phyloP scores from a whole-genome alignment of 2,797 vertebrate genomes.

The Parambassis ranga region DNA sequence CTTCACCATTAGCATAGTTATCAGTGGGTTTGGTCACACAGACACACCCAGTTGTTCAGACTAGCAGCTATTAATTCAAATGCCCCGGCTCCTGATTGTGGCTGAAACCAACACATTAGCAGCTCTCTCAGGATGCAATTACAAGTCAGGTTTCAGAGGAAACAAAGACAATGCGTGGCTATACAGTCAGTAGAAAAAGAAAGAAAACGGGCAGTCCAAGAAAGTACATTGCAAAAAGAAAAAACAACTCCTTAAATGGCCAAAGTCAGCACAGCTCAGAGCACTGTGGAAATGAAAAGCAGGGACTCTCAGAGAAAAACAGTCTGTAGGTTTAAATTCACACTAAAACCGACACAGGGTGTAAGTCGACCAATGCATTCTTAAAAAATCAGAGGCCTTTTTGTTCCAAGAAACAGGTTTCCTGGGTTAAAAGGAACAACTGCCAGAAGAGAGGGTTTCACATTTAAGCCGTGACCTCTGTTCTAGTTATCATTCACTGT shows the following conservation, averaged over 20 bases:
- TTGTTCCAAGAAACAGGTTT: conserved; percentile 1
- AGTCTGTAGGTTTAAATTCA: background rate
- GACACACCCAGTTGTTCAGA: conserved; percentile 32
- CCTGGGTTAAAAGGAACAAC: background rate
- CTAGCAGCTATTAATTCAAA: conserved; percentile 13
- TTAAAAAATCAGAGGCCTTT: background rate
- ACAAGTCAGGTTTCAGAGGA: background rate
- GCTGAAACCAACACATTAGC: conserved; percentile 22
- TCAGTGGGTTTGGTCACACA: conserved; percentile 3
- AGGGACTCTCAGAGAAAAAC: too few species aligned
- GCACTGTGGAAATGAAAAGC: background rate
- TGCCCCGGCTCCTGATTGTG: background rate
- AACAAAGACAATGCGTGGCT: conserved; percentile 7
- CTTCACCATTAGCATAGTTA: background rate
- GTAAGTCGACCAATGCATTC: too few species aligned
- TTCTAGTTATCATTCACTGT: background rate
- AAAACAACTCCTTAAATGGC: background rate
- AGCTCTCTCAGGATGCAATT: background rate
- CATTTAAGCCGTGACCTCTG: background rate
- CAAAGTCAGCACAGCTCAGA: background rate
- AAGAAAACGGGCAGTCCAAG: background rate
- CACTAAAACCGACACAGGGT: too few species aligned
- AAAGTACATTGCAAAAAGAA: background rate
- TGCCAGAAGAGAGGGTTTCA: background rate
- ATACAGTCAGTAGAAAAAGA: background rate